Evolutionary conservation across 2,888 invertebrate species (phyloP).

Genomic region (Drosophila lacicola): DNA sequence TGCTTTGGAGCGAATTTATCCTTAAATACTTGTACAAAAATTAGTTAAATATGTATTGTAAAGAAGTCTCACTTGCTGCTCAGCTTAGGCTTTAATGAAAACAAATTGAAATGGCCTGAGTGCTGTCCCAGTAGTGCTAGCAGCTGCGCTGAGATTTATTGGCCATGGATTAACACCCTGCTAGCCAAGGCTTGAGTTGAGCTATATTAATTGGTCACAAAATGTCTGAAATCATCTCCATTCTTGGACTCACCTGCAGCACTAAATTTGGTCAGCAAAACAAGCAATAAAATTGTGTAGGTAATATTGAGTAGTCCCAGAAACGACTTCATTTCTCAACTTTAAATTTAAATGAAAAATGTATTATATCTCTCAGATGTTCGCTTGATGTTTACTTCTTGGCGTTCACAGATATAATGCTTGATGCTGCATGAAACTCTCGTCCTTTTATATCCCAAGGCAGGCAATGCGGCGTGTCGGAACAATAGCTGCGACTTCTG

Average conservation of each 20-base stretch:
- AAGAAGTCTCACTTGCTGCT: slow-evolving; percentile 1
- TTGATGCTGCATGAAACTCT: slow-evolving; percentile 65
- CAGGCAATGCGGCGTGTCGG: neutral
- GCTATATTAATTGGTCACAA: slow-evolving; percentile 16
- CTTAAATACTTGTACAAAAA: neutral
- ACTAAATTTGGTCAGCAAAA: slow-evolving; percentile 63
- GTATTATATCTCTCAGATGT: slow-evolving; percentile 16
- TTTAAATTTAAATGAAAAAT: slow-evolving; percentile 4
- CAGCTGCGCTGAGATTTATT: slow-evolving; percentile 54
- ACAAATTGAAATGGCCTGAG: slow-evolving; percentile 35
- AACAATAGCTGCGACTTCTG: slow-evolving; percentile 20
- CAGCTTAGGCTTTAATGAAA: slow-evolving; percentile 33
- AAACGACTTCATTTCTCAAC: slow-evolving; percentile 75
- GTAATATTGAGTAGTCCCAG: slow-evolving; percentile 69
- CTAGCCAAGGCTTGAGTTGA: slow-evolving; percentile 2
- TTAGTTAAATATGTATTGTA: neutral
- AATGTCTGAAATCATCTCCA: slow-evolving; percentile 2
- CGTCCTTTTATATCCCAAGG: slow-evolving; percentile 82
- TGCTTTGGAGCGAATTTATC: too few species aligned
- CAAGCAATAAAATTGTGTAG: slow-evolving; percentile 66
- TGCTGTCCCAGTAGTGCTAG: neutral
- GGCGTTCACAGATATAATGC: slow-evolving; percentile 76
- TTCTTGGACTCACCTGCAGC: slow-evolving; percentile 78
- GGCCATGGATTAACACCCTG: slow-evolving; percentile 23
- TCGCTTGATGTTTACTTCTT: slow-evolving; percentile 55